phyloP scores from a whole-genome alignment of 2,888 invertebrate species.

The Ophion ventricosus region DNA sequence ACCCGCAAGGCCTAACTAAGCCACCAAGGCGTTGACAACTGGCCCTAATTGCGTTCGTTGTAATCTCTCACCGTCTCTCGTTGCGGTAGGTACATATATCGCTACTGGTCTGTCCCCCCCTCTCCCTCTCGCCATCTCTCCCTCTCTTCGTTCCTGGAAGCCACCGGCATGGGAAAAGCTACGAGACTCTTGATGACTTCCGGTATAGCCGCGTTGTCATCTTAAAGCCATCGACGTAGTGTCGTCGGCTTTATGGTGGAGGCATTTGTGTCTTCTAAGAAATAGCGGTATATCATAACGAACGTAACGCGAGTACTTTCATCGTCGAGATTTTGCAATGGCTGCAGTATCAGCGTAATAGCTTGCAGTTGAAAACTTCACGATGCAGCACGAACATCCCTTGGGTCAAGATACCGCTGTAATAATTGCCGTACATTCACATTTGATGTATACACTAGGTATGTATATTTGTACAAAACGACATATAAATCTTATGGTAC shows the following conservation, averaged over 20 bases:
- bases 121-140: not conserved
- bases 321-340: slow-evolving; percentile 25
- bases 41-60: slow-evolving; percentile 74
- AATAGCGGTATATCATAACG: not conserved
- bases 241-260: slow-evolving; percentile 20
- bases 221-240: slow-evolving; percentile 46
- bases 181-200: slow-evolving; percentile 74
- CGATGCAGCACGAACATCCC: slow-evolving; percentile 30
- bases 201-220: slow-evolving; percentile 62
- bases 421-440: slow-evolving; percentile 17
- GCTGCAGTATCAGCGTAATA: slow-evolving; percentile 18
- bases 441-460: slow-evolving; percentile 10
- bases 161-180: slow-evolving; percentile 42
- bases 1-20: slow-evolving; percentile 61
- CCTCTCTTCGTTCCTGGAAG: slow-evolving; percentile 1
- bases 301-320: slow-evolving; percentile 27
- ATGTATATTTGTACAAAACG: slow-evolving; percentile 2
- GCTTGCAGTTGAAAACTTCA: slow-evolving; percentile 40
- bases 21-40: slow-evolving; percentile 69
- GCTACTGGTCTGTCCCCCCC: not conserved
- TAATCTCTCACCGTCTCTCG: slow-evolving; percentile 62
- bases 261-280: slow-evolving; percentile 26
- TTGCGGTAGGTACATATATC: slow-evolving; percentile 46
- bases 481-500: slow-evolving; percentile 31
- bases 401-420: slow-evolving; percentile 24